Percentiles rank a stretch among this genome's conserved stretches.
Conservation (phyloP, 2,113 vertebrate genomes). For the Cryptoleucopteryx plumbea region DNA sequence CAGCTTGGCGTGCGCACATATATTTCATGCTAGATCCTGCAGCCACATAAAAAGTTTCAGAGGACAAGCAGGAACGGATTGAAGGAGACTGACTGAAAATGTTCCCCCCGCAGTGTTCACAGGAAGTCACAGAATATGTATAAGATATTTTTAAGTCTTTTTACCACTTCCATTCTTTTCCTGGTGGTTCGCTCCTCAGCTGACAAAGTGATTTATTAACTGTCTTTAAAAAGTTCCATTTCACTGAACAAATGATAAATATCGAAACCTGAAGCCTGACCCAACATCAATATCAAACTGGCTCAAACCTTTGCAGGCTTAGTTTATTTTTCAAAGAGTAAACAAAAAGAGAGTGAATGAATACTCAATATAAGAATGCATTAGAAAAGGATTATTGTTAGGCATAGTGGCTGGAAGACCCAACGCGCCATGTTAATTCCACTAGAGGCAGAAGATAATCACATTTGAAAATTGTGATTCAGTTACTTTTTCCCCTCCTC, state of each 20-base stretch:
- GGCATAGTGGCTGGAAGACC: not conserved
- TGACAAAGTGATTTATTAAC: conserved; percentile 75
- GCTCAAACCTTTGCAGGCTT: conserved; percentile 44
- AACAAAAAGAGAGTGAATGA: conserved; percentile 9
- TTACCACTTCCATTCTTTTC: conserved; percentile 43
- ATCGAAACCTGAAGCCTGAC: conserved; percentile 67
- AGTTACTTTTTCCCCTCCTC: not conserved
- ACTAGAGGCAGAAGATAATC: not conserved
- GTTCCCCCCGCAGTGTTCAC: conserved; percentile 10
- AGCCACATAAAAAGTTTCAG: not conserved
- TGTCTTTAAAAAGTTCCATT: conserved; percentile 75
- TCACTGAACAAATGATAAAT: conserved; percentile 71
- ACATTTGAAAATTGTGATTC: not conserved
- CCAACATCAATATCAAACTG: conserved; percentile 60
- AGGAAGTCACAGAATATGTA: conserved; percentile 44
- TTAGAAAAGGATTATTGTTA: not conserved
- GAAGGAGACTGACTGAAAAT: conserved; percentile 24
- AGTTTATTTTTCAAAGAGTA: conserved; percentile 64
- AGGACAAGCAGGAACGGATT: not conserved
- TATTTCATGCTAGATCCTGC: not conserved
- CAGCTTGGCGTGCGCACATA: not conserved
- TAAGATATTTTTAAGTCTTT: conserved; percentile 43
- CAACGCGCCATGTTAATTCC: not conserved
- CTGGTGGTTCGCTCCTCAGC: conserved; percentile 44
- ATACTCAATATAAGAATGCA: not conserved